phyloP scores from a whole-genome alignment of 2,888 invertebrate genomes.

The Athalia cordata region DNA sequence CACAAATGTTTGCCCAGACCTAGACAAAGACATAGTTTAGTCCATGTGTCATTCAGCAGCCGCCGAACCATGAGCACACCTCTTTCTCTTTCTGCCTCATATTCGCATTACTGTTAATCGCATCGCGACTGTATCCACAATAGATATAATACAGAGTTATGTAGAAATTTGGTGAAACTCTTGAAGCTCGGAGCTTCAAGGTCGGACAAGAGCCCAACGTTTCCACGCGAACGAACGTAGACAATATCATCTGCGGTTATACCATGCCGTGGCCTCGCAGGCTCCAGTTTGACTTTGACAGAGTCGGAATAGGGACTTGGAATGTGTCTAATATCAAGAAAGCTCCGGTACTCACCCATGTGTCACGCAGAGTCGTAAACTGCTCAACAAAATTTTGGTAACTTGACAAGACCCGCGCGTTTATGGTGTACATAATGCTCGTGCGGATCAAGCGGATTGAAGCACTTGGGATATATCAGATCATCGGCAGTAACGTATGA shows the following conservation, averaged over 20 bases:
- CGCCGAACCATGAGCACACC: background rate
- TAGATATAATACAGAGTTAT: slow-evolving; percentile 12
- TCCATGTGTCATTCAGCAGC: slow-evolving; percentile 25
- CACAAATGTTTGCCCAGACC: slow-evolving; percentile 25
- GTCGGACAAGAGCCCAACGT: slow-evolving; percentile 12
- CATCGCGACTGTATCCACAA: background rate
- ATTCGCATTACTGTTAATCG: slow-evolving; percentile 12
- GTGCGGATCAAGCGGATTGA: background rate
- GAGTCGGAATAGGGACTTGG: slow-evolving; percentile 21
- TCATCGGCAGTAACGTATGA: background rate
- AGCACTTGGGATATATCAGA: background rate
- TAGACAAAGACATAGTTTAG: background rate
- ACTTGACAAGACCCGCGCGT: slow-evolving; percentile 2
- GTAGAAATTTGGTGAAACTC: slow-evolving; percentile 23
- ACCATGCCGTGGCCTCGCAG: slow-evolving; percentile 5
- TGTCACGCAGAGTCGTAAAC: slow-evolving; percentile 6
- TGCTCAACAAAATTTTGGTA: slow-evolving; percentile 13
- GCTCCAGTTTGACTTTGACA: slow-evolving; percentile 23
- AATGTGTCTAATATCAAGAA: slow-evolving; percentile 15
- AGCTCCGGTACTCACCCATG: slow-evolving; percentile 13
- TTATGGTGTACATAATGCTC: slow-evolving; percentile 21
- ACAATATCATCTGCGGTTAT: slow-evolving; percentile 27
- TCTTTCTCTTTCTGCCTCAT: background rate
- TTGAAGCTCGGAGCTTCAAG: slow-evolving; percentile 8
- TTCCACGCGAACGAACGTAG: slow-evolving; percentile 24